A percentile compares a stretch with the other conserved stretches of the same genome.
These are phyloP conservation scores for Leptinotarsa peninsularis DNA, from an alignment of 2,888 invertebrate genomes.

Conservation along the genomic window DNA sequence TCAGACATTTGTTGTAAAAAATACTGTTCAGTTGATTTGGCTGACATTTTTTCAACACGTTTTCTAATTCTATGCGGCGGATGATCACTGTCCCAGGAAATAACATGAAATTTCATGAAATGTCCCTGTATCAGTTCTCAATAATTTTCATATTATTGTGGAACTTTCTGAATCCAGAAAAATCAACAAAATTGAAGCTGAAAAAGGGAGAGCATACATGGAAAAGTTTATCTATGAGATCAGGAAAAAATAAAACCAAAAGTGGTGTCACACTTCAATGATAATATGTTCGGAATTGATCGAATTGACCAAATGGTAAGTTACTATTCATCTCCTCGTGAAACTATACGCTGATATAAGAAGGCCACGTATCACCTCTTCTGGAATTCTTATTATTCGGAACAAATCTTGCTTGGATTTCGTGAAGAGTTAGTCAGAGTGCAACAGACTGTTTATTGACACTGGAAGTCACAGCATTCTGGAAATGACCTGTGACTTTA, in stretches of 20 bases:
- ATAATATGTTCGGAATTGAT: slow-evolving; percentile 44
- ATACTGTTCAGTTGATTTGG: too few relatives aligned
- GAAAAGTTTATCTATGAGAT: background rate
- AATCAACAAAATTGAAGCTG: slow-evolving; percentile 30
- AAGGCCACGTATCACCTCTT: slow-evolving; percentile 36
- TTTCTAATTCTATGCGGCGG: too few relatives aligned
- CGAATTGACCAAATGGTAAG: slow-evolving; percentile 38
- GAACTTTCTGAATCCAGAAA: slow-evolving; percentile 31
- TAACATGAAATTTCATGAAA: too few relatives aligned
- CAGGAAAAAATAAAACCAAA: slow-evolving; percentile 20
- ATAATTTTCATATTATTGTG: background rate
- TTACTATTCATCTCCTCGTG: slow-evolving; percentile 26
- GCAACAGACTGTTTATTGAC: too few relatives aligned
- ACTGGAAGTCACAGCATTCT: too few relatives aligned
- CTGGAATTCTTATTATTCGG: slow-evolving; percentile 25
- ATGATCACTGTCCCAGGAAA: too few relatives aligned
- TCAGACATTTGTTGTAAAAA: too few relatives aligned
- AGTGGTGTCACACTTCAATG: slow-evolving; percentile 31
- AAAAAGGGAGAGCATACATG: slow-evolving; percentile 37
- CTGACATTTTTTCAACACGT: too few relatives aligned
- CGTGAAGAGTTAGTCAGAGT: background rate
- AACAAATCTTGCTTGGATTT: slow-evolving; percentile 17
- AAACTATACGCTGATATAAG: slow-evolving; percentile 38
- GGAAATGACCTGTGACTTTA: too few relatives aligned
- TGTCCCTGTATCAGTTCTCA: background rate